These are phyloP conservation scores for Istiophorus platypterus DNA, from an alignment of 2,113 vertebrate genomes.

Conservation along the genomic window DNA sequence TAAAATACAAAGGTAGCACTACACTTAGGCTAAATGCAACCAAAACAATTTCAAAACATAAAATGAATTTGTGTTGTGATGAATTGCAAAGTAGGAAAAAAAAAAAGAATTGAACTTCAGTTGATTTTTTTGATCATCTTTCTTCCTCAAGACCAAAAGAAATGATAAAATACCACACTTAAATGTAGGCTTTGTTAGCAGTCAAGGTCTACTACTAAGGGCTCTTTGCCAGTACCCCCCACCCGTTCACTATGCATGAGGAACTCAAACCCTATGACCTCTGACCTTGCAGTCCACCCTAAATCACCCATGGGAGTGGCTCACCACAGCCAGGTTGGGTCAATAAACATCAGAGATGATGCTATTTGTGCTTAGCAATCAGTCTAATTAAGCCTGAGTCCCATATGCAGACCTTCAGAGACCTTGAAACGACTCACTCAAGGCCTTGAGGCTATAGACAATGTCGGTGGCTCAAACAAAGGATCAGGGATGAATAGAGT, in stretches of 20 bases:
- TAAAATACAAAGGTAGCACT: conserved; percentile 17
- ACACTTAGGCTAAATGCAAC: neutral
- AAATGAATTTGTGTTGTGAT: neutral
- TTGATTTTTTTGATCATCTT: neutral
- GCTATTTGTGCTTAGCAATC: conserved; percentile 48
- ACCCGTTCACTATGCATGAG: neutral
- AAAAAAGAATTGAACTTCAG: neutral
- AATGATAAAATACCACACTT: conserved; percentile 22
- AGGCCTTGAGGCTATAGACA: conserved; percentile 1
- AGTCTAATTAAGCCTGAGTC: conserved; percentile 49
- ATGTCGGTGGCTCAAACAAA: conserved; percentile 17
- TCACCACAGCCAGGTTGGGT: conserved; percentile 55
- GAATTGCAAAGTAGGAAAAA: neutral
- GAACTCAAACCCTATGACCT: conserved; percentile 47
- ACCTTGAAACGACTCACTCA: conserved; percentile 2
- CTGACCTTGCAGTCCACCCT: conserved; percentile 52
- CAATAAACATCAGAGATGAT: conserved; percentile 61
- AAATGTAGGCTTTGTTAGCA: conserved; percentile 56
- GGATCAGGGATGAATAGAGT: neutral
- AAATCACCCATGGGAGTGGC: conserved; percentile 48
- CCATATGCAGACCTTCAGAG: conserved; percentile 18
- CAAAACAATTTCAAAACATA: neutral
- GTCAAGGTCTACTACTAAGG: conserved; percentile 51
- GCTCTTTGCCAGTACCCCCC: conserved; percentile 10
- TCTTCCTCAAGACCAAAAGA: conserved; percentile 8